A percentile compares a stretch with the other conserved stretches of the same genome.
phyloP scores from a whole-genome alignment of 2,888 invertebrate genomes.

The Mimumesa dahlbomi region DNA sequence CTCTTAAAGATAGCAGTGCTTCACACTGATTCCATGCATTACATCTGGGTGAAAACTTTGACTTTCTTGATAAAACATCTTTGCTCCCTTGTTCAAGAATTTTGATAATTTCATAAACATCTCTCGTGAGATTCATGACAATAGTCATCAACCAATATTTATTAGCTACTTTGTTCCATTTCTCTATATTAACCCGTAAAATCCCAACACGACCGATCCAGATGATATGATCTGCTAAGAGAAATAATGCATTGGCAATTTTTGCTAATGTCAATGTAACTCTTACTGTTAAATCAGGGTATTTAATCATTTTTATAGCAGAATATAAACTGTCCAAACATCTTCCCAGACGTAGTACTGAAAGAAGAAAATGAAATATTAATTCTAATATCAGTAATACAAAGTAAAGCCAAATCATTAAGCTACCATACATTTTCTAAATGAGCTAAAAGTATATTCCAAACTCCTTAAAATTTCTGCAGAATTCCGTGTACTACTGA shows the following conservation, averaged over 20 bases:
- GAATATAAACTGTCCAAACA: constrained; percentile 91
- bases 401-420: constrained; percentile 3
- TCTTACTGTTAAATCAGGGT: constrained; percentile 87
- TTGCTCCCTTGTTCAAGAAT: constrained; percentile 81
- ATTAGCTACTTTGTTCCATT: constrained; percentile 88
- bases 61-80: constrained; percentile 20
- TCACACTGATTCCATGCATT: constrained; percentile 38
- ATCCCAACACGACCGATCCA: constrained; percentile 91
- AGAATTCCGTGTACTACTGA: constrained; percentile 82
- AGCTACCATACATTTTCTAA: constrained; percentile 89
- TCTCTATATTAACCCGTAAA: constrained; percentile 85
- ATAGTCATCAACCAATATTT: constrained; percentile 93
- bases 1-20: constrained; percentile 67
- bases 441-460: constrained; percentile 91
- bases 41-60: constrained; percentile 33
- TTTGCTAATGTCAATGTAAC: constrained; percentile 89
- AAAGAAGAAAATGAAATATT: constrained; percentile 54
- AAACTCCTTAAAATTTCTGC: constrained; percentile 89
- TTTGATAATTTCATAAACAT: constrained; percentile 90
- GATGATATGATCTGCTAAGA: constrained; percentile 92
- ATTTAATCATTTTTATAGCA: constrained; percentile 86
- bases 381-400: constrained; percentile 1
- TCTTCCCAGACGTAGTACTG: constrained; percentile 93
- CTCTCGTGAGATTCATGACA: constrained; percentile 89
- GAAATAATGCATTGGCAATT: constrained; percentile 88